Base-by-base conservation (phyloP, 2,113 vertebrate genomes). In the Aphyosemion australe region DNA sequence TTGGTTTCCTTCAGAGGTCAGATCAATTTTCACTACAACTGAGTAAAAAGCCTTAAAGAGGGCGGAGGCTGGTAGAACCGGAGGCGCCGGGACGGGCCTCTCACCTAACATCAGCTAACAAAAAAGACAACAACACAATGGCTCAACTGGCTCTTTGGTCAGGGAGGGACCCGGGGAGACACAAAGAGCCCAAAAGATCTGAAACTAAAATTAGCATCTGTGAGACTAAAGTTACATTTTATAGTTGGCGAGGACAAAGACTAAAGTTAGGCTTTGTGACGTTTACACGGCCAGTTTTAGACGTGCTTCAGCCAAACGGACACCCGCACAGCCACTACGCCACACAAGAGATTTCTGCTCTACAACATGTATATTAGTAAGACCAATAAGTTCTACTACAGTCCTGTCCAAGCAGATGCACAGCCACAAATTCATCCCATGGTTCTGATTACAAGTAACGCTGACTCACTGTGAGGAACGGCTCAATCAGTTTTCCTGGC, bases 221-320 rank as follows among this genome's bases (percentile, higher is more conserved):
- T 76, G 77, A 84, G 80, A 82, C 76, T 85, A 51, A 60, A 79
- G 64, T 89, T 90, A 78, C 84, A 72, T 78, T 86, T 88, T 84
- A 80, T 76, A 63, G 78, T 73, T 68, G 15, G 10, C 0, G 26
- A 76, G 68, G 50, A 88, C 86, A 90, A 88, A 84, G 79, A 55
- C 41, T 52, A 1, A 11, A 69, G 65, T 55, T 50, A 13, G 69
- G 73, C 69, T 82, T 78, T 70, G 58, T 70, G 56, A 60, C 41
- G n/a, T 45, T 63, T 34, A 34, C 39, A 68, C 31, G 26, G 18
- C 52, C 57, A 37, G 20, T 65, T 79, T 53, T 20, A 72, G 56
- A 15, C 69, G 8, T 18, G 46, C 2, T 7, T 43, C 16, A 69
- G 56, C 58, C 50, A 13, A 50, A 43, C 39, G 11, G 32, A 21